Evolutionary conservation across 2,113 vertebrate species (phyloP).

Genomic region (Emydocephalus ijimae): DNA sequence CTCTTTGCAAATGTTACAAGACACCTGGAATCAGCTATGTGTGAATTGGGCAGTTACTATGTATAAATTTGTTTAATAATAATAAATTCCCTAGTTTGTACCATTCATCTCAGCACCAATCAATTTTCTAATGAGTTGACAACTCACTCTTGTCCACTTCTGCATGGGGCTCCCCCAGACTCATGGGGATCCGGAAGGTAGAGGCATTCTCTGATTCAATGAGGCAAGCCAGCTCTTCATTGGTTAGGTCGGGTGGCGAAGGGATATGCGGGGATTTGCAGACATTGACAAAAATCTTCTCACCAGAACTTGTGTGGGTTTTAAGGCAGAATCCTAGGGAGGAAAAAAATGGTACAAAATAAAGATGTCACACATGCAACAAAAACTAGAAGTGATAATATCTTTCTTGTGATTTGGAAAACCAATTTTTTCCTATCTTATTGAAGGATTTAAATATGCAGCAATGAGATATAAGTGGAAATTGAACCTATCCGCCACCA

Average conservation of each 20-base stretch:
- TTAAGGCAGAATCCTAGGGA: conserved; percentile 84
- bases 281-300: conserved; percentile 86
- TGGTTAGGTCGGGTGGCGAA: conserved; percentile 75
- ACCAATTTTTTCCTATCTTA: background rate
- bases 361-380: background rate
- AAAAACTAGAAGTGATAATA: background rate
- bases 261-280: conserved; percentile 83
- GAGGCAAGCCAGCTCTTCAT: conserved; percentile 77
- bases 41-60: background rate
- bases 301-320: conserved; percentile 65
- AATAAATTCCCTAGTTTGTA: background rate
- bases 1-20: background rate
- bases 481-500: background rate
- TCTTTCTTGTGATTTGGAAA: background rate
- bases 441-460: background rate
- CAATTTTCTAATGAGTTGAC: background rate
- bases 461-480: background rate
- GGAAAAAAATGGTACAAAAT: background rate
- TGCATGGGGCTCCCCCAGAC: conserved; percentile 83
- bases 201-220: conserved; percentile 84
- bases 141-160: conserved; percentile 85
- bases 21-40: background rate
- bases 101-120: no score
- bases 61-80: background rate
- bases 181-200: conserved; percentile 86